These are phyloP conservation scores for Entelurus aequoreus DNA, from an alignment of 2,113 vertebrate species.

Conservation along the genomic window DNA sequence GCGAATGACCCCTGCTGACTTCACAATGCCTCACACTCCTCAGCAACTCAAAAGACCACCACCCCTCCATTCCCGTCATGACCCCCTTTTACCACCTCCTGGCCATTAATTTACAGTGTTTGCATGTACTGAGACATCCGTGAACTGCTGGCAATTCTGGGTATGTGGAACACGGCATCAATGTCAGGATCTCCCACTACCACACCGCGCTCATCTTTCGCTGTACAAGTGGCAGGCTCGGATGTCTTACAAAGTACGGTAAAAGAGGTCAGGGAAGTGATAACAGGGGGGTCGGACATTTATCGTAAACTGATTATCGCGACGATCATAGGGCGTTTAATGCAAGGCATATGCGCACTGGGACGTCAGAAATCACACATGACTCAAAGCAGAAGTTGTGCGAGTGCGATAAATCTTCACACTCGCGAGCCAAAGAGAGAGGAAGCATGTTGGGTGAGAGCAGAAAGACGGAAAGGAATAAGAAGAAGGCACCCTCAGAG, in stretches of 20 bases:
- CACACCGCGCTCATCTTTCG: slow-evolving; percentile 18
- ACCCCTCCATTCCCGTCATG: slow-evolving; percentile 19
- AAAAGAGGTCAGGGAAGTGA: slow-evolving; percentile 15
- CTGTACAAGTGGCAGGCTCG: slow-evolving; percentile 30
- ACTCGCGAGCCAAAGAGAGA: slow-evolving; percentile 3
- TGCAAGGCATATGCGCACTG: slow-evolving; percentile 13
- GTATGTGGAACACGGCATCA: slow-evolving; percentile 60
- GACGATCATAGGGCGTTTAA: not conserved
- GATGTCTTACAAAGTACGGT: slow-evolving; percentile 30
- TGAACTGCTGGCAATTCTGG: slow-evolving; percentile 62
- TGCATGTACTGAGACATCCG: slow-evolving; percentile 60
- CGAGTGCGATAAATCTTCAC: slow-evolving; percentile 7
- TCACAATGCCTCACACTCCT: slow-evolving; percentile 42
- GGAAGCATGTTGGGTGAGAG: slow-evolving; percentile 1
- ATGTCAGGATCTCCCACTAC: slow-evolving; percentile 40
- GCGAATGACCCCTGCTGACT: slow-evolving; percentile 62
- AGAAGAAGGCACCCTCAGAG: not conserved
- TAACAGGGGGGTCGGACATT: slow-evolving; percentile 2
- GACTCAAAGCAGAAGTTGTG: slow-evolving; percentile 8
- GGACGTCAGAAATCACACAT: slow-evolving; percentile 3
- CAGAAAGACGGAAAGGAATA: slow-evolving; percentile 10
- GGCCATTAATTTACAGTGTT: slow-evolving; percentile 65
- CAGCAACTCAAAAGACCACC: slow-evolving; percentile 25
- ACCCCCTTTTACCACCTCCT: slow-evolving; percentile 39
- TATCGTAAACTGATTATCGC: too few relatives aligned